Percentiles rank a stretch among this genome's conserved stretches.
These are phyloP conservation scores for Drosophila sordidula DNA, from an alignment of 2,888 invertebrate genomes.

Conservation along the genomic window DNA sequence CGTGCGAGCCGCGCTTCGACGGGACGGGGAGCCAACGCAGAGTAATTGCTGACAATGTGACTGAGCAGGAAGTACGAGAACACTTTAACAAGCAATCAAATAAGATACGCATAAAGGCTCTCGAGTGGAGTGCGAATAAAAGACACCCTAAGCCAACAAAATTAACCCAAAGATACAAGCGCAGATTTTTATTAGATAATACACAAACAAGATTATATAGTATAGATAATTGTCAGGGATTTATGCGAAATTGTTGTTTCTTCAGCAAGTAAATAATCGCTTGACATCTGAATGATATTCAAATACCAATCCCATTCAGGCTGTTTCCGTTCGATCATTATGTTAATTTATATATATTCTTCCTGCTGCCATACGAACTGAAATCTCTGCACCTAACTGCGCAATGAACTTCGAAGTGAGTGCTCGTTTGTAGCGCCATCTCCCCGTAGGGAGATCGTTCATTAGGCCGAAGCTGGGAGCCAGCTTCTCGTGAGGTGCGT, in stretches of 20 bases:
- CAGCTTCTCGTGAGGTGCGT: constrained; percentile 43
- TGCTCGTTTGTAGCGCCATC: constrained; percentile 5
- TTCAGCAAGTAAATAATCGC: neutral
- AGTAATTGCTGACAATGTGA: constrained; percentile 75
- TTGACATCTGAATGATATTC: constrained; percentile 7
- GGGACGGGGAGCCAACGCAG: constrained; percentile 25
- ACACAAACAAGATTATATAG: too few species aligned
- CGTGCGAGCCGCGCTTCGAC: constrained; percentile 40
- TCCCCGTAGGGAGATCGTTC: constrained; percentile 1
- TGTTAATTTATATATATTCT: neutral
- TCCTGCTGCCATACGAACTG: neutral
- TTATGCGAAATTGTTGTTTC: too few species aligned
- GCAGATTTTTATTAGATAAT: neutral
- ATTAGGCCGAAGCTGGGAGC: neutral
- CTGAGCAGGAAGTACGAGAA: constrained; percentile 68
- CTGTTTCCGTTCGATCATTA: constrained; percentile 17
- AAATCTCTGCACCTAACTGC: constrained; percentile 18
- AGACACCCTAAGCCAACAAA: constrained; percentile 4
- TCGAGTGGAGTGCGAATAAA: neutral
- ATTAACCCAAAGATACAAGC: too few species aligned
- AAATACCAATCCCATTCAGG: constrained; percentile 3
- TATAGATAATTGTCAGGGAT: too few species aligned
- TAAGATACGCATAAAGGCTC: neutral
- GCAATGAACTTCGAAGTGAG: constrained; percentile 3
- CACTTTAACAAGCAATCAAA: constrained; percentile 40